A percentile compares a stretch with the other conserved stretches of the same genome.
Evolutionary conservation across 2,113 vertebrate species (phyloP).

Genomic region (Orycteropus afer): DNA sequence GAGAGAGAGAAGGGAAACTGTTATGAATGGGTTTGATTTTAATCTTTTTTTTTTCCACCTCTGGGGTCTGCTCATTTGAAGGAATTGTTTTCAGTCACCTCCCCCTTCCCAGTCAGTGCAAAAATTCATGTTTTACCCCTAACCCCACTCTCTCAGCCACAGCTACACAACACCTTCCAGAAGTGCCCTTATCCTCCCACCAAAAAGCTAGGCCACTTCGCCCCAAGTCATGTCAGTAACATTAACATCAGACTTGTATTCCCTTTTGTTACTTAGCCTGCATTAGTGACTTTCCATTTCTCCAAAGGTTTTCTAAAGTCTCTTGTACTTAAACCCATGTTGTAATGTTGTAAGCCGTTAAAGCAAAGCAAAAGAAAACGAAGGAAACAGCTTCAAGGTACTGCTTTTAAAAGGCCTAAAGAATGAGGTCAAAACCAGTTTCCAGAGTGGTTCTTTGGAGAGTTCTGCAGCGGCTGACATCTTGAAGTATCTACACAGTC

Average conservation of each 20-base stretch:
- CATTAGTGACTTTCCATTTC: slow-evolving; percentile 46
- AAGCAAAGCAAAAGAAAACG: slow-evolving; percentile 25
- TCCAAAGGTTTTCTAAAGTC: slow-evolving; percentile 33
- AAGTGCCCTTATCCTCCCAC: not conserved
- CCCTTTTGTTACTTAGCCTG: slow-evolving; percentile 29
- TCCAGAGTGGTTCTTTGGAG: not conserved
- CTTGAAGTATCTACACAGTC: not conserved
- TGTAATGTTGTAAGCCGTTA: slow-evolving; percentile 15
- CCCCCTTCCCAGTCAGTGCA: not conserved
- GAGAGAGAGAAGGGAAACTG: not conserved
- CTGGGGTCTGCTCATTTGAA: not conserved
- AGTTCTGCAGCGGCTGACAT: not conserved
- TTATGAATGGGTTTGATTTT: not conserved
- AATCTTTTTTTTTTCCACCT: not conserved
- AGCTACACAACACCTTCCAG: not conserved
- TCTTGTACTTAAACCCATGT: slow-evolving; percentile 16
- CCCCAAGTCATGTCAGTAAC: not conserved
- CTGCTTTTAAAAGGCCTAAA: slow-evolving; percentile 23
- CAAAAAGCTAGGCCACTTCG: not conserved
- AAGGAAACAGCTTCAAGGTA: not conserved
- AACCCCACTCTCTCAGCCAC: not conserved
- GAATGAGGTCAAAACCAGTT: not conserved
- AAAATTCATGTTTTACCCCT: not conserved
- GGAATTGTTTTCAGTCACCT: not conserved
- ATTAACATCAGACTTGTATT: not conserved